Conservation (phyloP, 2,113 vertebrate genomes). For the Vombatus ursinus region DNA sequence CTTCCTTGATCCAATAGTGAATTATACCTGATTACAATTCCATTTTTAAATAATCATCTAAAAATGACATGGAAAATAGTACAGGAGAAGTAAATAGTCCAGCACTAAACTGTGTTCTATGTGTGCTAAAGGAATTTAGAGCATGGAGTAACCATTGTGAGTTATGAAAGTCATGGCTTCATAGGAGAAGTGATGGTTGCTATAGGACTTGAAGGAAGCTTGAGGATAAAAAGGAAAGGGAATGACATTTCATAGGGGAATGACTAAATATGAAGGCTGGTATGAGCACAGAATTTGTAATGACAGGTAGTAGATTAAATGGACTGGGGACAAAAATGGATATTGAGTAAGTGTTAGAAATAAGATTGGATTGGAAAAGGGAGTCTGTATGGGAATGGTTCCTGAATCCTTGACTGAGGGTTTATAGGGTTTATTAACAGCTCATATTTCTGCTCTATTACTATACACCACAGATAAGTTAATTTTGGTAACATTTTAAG, state of each 20-base stretch:
- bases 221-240: background rate
- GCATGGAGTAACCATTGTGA: background rate
- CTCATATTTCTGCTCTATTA: conserved; percentile 25
- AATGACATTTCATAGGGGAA: background rate
- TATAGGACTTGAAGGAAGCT: background rate
- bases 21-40: background rate
- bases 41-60: background rate
- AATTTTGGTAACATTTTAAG: background rate
- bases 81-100: background rate
- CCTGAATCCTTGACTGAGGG: background rate
- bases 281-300: background rate
- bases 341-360: background rate
- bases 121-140: background rate
- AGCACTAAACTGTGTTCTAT: background rate
- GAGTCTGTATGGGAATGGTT: background rate
- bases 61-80: background rate
- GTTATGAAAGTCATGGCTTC: background rate
- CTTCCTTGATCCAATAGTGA: background rate
- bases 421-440: background rate
- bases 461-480: conserved; percentile 23
- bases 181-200: background rate
- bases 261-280: background rate
- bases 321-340: background rate
- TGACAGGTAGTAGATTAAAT: background rate
- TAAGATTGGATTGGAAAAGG: background rate